Conservation (phyloP, 2,888 invertebrate species). For the Tyria jacobaeae region DNA sequence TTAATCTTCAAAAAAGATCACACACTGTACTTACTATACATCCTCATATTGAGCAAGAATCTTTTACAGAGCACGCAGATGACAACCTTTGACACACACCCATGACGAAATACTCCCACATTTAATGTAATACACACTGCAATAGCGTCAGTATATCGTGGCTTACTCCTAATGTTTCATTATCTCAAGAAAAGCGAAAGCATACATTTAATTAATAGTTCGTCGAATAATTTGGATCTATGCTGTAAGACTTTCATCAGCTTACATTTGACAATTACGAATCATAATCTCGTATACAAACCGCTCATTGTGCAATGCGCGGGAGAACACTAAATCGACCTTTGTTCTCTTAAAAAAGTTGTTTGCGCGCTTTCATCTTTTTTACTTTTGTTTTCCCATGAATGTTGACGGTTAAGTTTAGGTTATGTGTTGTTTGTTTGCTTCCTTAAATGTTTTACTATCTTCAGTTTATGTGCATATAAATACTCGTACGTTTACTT, state of each 20-base stretch:
- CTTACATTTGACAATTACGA: slow-evolving; percentile 53
- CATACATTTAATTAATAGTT: slow-evolving; percentile 68
- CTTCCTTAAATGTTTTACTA: slow-evolving; percentile 15
- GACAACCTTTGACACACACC: slow-evolving; percentile 19
- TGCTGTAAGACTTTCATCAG: slow-evolving; percentile 73
- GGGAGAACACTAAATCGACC: slow-evolving; percentile 49
- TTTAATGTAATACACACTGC: slow-evolving; percentile 37
- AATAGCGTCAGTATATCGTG: slow-evolving; percentile 36
- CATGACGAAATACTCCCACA: slow-evolving; percentile 46
- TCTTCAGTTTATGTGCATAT: not conserved
- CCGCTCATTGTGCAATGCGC: slow-evolving; percentile 40
- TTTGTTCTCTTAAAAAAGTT: slow-evolving; percentile 52
- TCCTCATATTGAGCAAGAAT: slow-evolving; percentile 7
- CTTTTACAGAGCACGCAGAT: slow-evolving; percentile 10
- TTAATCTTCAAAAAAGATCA: too few relatives aligned
- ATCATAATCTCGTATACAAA: slow-evolving; percentile 46
- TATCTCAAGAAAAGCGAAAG: slow-evolving; percentile 66
- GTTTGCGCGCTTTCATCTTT: slow-evolving; percentile 66
- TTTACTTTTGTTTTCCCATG: slow-evolving; percentile 65
- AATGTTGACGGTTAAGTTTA: slow-evolving; percentile 32
- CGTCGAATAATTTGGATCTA: slow-evolving; percentile 60
- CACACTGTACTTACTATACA: not conserved
- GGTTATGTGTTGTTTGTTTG: slow-evolving; percentile 22
- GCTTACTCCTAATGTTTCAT: slow-evolving; percentile 50
- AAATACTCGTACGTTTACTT: too few relatives aligned